These are phyloP conservation scores for Alcis repandata DNA, from an alignment of 2,888 invertebrate genomes.

Conservation along the genomic window DNA sequence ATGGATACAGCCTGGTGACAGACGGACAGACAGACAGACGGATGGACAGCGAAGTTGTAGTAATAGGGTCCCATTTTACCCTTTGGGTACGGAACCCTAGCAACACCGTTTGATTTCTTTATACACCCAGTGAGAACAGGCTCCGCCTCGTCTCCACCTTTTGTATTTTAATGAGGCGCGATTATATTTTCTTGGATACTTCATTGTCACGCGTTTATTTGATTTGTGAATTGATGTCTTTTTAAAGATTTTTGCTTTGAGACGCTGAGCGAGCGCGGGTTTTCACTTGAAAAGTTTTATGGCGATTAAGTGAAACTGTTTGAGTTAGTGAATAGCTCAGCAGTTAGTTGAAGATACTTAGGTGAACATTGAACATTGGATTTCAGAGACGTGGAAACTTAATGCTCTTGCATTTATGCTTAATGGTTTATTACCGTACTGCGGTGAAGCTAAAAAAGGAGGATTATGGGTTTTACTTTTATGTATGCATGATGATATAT, in stretches of 20 bases:
- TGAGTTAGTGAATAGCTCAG: slow-evolving; percentile 7
- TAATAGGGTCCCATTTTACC: too few species aligned
- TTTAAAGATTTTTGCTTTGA: slow-evolving; percentile 22
- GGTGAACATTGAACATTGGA: background rate
- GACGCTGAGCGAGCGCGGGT: background rate
- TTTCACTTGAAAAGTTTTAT: background rate
- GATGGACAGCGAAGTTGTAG: too few species aligned
- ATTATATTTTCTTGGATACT: slow-evolving; percentile 55
- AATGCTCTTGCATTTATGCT: too few species aligned
- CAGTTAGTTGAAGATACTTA: background rate
- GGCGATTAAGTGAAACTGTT: slow-evolving; percentile 15
- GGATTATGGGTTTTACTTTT: too few species aligned
- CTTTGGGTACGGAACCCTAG: background rate
- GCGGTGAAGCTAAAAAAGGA: too few species aligned
- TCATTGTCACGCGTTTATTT: slow-evolving; percentile 38
- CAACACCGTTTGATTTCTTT: background rate
- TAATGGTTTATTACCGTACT: too few species aligned
- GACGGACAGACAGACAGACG: too few species aligned
- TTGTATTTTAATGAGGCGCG: slow-evolving; percentile 70
- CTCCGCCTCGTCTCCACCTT: slow-evolving; percentile 46
- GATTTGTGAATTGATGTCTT: slow-evolving; percentile 35
- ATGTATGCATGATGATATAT: too few species aligned
- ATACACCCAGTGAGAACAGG: background rate
- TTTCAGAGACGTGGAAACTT: background rate
- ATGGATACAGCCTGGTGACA: too few species aligned